Evolutionary conservation across 2,888 invertebrate species (phyloP).

Genomic region (Frankliniella intonsa): DNA sequence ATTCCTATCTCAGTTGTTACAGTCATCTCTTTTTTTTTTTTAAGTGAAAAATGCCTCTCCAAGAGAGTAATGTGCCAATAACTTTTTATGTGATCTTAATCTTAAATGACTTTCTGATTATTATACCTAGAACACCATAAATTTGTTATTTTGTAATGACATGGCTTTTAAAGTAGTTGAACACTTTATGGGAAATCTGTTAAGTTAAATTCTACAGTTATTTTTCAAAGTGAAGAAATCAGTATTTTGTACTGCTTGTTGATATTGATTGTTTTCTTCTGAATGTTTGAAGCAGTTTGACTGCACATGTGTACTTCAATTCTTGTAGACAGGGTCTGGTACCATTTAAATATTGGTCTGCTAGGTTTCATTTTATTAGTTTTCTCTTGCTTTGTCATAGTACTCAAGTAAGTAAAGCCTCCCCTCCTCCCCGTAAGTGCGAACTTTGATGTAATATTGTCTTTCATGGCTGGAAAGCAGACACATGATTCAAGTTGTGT

Average conservation of each 20-base stretch:
- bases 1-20: not conserved
- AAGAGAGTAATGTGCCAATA: not conserved
- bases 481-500: too few species aligned
- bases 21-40: not conserved
- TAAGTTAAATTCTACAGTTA: not conserved
- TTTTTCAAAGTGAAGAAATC: conserved; percentile 5
- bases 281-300: not conserved
- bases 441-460: not conserved
- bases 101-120: conserved; percentile 4
- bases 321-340: conserved; percentile 6
- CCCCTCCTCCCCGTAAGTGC: not conserved
- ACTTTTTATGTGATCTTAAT: not conserved
- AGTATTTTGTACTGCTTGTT: conserved; percentile 27
- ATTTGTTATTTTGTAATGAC: not conserved
- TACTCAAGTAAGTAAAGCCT: not conserved
- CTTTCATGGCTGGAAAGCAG: not conserved
- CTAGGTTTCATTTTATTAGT: not conserved
- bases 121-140: not conserved
- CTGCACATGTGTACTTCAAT: not conserved
- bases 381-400: not conserved
- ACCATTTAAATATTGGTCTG: not conserved
- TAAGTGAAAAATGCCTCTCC: not conserved
- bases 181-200: not conserved
- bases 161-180: conserved; percentile 1
- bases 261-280: not conserved